These are phyloP conservation scores for Elysia crispata DNA, from an alignment of 2,888 invertebrate genomes.

Conservation along the genomic window DNA sequence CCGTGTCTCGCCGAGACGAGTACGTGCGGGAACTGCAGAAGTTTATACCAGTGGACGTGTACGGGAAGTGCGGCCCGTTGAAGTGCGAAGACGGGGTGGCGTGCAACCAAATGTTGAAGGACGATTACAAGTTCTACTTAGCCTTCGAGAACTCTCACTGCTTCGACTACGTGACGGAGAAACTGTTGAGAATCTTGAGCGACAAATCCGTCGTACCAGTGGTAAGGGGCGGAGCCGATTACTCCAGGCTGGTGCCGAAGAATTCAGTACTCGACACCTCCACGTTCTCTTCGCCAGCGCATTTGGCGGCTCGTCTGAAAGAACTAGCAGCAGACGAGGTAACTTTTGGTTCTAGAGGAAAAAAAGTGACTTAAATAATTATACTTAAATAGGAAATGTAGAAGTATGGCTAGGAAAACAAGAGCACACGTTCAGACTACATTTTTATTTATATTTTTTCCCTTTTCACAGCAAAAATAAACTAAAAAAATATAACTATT, in stretches of 20 bases:
- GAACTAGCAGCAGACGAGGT: too few species aligned
- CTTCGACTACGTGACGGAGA: slow-evolving; percentile 55
- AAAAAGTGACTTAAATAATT: too few species aligned
- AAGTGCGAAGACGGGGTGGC: slow-evolving; percentile 10
- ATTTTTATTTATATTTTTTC: too few species aligned
- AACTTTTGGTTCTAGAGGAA: background rate
- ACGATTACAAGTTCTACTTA: slow-evolving; percentile 53
- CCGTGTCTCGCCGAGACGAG: slow-evolving; percentile 51
- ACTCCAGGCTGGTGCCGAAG: slow-evolving; percentile 35
- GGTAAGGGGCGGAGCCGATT: slow-evolving; percentile 48
- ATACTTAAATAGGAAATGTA: too few species aligned
- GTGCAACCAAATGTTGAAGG: slow-evolving; percentile 15
- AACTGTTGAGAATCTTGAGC: slow-evolving; percentile 46
- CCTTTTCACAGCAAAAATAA: too few species aligned
- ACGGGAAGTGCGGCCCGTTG: slow-evolving; percentile 56
- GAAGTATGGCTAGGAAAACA: too few species aligned
- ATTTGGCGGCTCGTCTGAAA: too few species aligned
- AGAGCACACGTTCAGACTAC: too few species aligned
- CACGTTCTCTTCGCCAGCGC: slow-evolving; percentile 28
- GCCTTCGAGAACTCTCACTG: slow-evolving; percentile 55
- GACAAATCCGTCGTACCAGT: slow-evolving; percentile 46
- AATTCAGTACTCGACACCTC: slow-evolving; percentile 40
- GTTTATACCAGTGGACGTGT: slow-evolving; percentile 56
- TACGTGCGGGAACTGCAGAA: slow-evolving; percentile 55
- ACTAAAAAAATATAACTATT: too few species aligned